Base-by-base conservation (phyloP, 1,140 invertebrate species). In the Drosophila varians region DNA sequence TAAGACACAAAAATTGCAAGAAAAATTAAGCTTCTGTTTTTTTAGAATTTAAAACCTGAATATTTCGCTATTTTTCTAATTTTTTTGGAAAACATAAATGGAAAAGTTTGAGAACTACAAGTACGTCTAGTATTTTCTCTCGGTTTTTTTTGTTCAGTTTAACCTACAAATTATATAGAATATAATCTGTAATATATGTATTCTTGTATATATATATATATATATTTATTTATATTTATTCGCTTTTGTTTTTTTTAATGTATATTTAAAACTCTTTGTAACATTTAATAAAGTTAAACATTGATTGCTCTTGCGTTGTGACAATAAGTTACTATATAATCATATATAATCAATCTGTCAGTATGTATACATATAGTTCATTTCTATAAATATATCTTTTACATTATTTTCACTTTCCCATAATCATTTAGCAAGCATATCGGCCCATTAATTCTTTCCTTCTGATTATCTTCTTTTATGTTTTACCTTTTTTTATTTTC, bases 201-300 rank as follows among this genome's bases (percentile, higher is more conserved):
- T 77, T 45, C 60, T 23, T 56, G 18, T 52, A 34, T 74, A 56
- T 62, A 21, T 69, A 36, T 54, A 54, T 69, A 25, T 25, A 12
- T 40, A 48, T 77, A 18, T 52, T 26, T 74, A 56, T 62, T 16
- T 69, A 36, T 31, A 25, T 55, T 56, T 23, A 28, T 56, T 31
- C 54, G 26, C 43, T 43, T 54, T 58, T 26, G 6, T 4, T 19
- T 49, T 23, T 61, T 14, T 42, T 23, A 56, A 47, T 52, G 31
- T 70, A 66, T 65, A 76, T 62, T 80, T 74, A 83, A 83, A 83
- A 83, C 75, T 55, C 57, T 73, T 53, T 71, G 78, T 83, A 83
- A 83, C 79, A 78, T 84, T 77, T 83, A 83, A 78, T 84, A 84
- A 78, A 84, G 73, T 83, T 83, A 84, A 83, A 83, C 74, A 83